Evolutionary conservation across 2,797 vertebrate genomes (phyloP).

Genomic region (Darevskia mixta): DNA sequence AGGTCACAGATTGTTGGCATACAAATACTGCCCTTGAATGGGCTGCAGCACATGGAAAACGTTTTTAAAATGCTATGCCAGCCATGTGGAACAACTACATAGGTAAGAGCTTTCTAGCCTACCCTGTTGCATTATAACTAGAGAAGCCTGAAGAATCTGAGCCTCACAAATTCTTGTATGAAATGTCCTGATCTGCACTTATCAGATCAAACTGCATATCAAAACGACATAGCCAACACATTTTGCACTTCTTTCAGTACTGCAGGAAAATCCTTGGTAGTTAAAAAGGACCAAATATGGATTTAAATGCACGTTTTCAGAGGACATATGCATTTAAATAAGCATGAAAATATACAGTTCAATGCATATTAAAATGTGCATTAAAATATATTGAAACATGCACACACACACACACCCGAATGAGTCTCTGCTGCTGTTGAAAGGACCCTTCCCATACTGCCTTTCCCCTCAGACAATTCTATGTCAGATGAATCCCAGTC

Average conservation of each 20-base stretch:
- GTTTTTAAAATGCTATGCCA: neutral
- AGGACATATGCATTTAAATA: too few species aligned
- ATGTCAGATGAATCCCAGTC: slow-evolving; percentile 70
- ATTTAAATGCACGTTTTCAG: too few species aligned
- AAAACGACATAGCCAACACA: neutral
- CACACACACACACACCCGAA: slow-evolving; percentile 14
- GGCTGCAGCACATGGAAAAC: neutral
- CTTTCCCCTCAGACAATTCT: slow-evolving; percentile 59
- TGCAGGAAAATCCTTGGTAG: neutral
- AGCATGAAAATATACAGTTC: neutral
- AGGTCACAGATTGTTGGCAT: neutral
- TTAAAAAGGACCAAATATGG: too few species aligned
- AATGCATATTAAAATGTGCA: too few species aligned
- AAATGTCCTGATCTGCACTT: neutral
- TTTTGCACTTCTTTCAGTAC: neutral
- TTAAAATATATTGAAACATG: too few species aligned
- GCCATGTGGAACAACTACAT: too few species aligned
- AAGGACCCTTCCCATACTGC: slow-evolving; percentile 26
- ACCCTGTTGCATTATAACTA: neutral
- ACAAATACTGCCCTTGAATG: neutral
- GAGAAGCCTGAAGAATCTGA: neutral
- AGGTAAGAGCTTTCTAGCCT: neutral
- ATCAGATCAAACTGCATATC: neutral
- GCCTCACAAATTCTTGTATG: neutral
- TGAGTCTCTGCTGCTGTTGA: slow-evolving; percentile 21